Base-by-base conservation (phyloP, 2,797 vertebrate genomes). In the Parambassis ranga region DNA sequence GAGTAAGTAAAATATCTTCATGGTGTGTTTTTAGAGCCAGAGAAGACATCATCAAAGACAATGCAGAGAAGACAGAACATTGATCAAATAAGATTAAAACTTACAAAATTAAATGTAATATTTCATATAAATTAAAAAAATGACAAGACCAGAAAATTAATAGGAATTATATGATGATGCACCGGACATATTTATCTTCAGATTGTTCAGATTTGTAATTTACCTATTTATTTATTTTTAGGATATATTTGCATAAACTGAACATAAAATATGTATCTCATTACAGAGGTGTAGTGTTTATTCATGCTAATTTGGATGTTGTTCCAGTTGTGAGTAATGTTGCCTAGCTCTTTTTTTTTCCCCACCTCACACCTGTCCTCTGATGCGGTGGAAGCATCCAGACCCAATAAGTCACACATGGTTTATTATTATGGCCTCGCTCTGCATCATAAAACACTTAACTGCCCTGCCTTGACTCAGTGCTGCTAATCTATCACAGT, bases 371-470 rank as follows among this genome's bases (percentile, higher is more conserved):
- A 86, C 57, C 74, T 81, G 74, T 86, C 74, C 49, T 62, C 51
- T 13, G 51, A 71, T 71, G 66, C 74, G 48, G 46, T 28, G 28
- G 71, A 72, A 58, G 66, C 83, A 65, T 68, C 78, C 71, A 70
- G 51, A 60, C 38, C 60, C 70, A 60, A 82, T 88, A 87, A 87
- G 77, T 89, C 82, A 87, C 79, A 76, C 79, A 68, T 69, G 61
- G 67, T 91, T 90, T 90, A 90, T 88, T 87, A 82, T 86, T 75
- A 85, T 71, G 60, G 86, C 81, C 77, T 85, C 71, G 65, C 56
- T 30, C 67, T 66, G 84, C 79, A 72, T 86, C 84, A 82, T 90
- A 89, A 89, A 91, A 84, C 81, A 86, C 86, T 89, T 84, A 82
- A 82, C 71, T 79, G 81, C 66, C 51, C 71, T 65, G 75, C 83